A percentile compares a stretch with the other conserved stretches of the same genome.
phyloP scores from a whole-genome alignment of 2,113 vertebrate genomes.

The Petromus typicus region DNA sequence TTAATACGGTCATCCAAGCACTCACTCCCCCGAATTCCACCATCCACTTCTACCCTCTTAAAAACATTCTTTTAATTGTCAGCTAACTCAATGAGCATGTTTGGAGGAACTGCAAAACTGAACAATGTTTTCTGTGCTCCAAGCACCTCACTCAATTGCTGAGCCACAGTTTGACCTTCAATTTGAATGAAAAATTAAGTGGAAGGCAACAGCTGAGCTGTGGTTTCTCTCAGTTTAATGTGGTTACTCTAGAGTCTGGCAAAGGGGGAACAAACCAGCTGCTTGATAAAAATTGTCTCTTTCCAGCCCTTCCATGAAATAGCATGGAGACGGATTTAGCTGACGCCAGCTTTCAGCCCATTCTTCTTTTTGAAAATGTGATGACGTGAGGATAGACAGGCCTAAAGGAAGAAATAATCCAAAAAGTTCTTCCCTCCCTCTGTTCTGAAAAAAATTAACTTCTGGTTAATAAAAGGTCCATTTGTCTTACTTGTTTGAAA shows the following conservation, averaged over 20 bases:
- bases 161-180: constrained; percentile 86
- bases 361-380: constrained; percentile 88
- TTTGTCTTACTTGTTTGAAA: constrained; percentile 85
- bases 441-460: constrained; percentile 84
- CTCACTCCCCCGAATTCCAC: background rate
- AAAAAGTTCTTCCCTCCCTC: constrained; percentile 84
- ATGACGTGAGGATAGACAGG: constrained; percentile 89
- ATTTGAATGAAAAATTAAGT: constrained; percentile 91
- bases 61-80: background rate
- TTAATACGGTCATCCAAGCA: background rate
- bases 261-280: constrained; percentile 71
- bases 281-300: constrained; percentile 87
- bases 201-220: constrained; percentile 87
- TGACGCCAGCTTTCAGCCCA: constrained; percentile 86
- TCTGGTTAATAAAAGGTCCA: constrained; percentile 73
- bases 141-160: constrained; percentile 75
- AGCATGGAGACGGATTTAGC: constrained; percentile 83
- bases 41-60: background rate
- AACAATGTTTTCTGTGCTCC: constrained; percentile 75
- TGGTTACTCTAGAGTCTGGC: constrained; percentile 83
- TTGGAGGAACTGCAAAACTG: constrained; percentile 52
- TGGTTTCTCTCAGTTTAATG: constrained; percentile 89
- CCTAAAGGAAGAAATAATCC: constrained; percentile 81
- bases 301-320: constrained; percentile 84
- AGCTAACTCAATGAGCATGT: background rate